These are phyloP conservation scores for Lethocerus indicus DNA, from an alignment of 1,140 invertebrate genomes.

Conservation along the genomic window DNA sequence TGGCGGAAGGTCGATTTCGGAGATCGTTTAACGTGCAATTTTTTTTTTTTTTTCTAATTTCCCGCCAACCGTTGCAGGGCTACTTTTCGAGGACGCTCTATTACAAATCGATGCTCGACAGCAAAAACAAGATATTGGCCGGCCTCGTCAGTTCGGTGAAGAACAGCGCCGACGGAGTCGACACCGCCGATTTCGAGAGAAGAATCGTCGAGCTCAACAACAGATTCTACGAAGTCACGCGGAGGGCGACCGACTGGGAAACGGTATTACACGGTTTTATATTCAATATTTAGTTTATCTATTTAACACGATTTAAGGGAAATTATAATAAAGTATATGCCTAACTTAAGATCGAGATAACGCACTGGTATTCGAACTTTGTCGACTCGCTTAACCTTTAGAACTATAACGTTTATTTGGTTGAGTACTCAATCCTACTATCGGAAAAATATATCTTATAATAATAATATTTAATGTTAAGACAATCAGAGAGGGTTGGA, in stretches of 20 bases:
- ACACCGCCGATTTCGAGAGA: constrained; percentile 29
- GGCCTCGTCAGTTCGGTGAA: constrained; percentile 67
- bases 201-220: constrained; percentile 63
- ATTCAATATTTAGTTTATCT: neutral
- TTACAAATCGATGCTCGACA: constrained; percentile 85
- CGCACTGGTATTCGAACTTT: too few relatives aligned
- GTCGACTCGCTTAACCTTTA: too few relatives aligned
- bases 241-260: constrained; percentile 58
- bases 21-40: neutral
- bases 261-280: constrained; percentile 27
- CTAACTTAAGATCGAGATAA: too few relatives aligned
- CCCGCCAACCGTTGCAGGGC: constrained; percentile 32
- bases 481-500: too few relatives aligned
- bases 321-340: too few relatives aligned
- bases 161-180: constrained; percentile 47
- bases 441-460: too few relatives aligned
- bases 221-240: constrained; percentile 56
- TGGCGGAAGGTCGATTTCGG: too few relatives aligned
- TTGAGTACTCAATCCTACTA: too few relatives aligned
- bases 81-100: constrained; percentile 79
- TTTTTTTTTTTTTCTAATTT: constrained; percentile 15
- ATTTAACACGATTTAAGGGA: too few relatives aligned
- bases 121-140: constrained; percentile 84
- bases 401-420: too few relatives aligned
- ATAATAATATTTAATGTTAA: too few relatives aligned